Base-by-base conservation (phyloP, 2,888 invertebrate species). In the Diploptera punctata region DNA sequence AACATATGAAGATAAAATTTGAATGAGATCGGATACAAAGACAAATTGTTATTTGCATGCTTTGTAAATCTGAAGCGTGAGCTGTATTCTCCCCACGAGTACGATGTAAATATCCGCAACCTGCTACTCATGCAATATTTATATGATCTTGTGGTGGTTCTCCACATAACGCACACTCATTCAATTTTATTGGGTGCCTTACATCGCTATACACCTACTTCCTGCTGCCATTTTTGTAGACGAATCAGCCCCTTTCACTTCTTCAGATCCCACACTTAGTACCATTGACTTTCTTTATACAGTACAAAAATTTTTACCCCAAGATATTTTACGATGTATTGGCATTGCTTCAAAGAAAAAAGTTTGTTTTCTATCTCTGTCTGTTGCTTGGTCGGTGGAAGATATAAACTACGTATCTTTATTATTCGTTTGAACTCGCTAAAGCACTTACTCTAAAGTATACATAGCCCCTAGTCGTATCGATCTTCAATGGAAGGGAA, bases 401-500 rank as follows among this genome's bases (percentile, higher is more conserved):
- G 65, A 47, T 65, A 65, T 65, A 65, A 65, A 65, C 18, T 47
- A 47, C 7, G 47, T 44, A 65, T 65, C 65, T 68, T 68, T 72
- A 72, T 33, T 33, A 57, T 54, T 44, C 68, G 57, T 47, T 65
- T 69, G 24, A 72, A 65, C 65, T 71, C 52, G 44, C 62, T 52
- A 70, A 73, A 73, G 71, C 73, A 73, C 70, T 73, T 71, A 73
- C 73, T 47, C 26, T 54, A 71, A 73, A 71, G 61, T 73, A 71
- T 73, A 70, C 61, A 71, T 19, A 61, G 47, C 38, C 70, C 19
- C 44, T 69, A n/a, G 29, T 43, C 9, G 57, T 61, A 69, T 69
- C 60, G 69, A 69, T 69, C 69, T 54, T 33, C 21, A 54, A 43
- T 44, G 43, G 60, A 18, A 26, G 3, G 21, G 33, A 33, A 61